Percentiles rank a stretch among this genome's conserved stretches.
Evolutionary conservation across 1,140 invertebrate species (phyloP).

Genomic region (Drosophila simulans): DNA sequence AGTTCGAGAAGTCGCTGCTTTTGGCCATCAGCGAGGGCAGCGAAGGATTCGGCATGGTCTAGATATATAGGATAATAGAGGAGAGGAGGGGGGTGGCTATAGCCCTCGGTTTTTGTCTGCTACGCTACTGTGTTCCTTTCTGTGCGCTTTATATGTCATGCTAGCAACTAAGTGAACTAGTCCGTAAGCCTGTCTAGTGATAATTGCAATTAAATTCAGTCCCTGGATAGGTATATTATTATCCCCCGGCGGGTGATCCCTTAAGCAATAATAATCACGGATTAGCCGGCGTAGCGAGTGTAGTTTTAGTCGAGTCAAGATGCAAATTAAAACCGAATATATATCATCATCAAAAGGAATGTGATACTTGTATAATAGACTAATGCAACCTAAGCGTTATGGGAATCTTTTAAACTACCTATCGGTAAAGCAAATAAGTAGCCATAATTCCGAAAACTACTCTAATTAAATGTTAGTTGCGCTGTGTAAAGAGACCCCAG

Average conservation of each 20-base stretch:
- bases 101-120: constrained; percentile 53
- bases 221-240: constrained; percentile 24
- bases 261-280: constrained; percentile 40
- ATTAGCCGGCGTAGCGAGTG: constrained; percentile 35
- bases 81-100: neutral
- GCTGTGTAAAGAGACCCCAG: constrained; percentile 24
- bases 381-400: constrained; percentile 75
- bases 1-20: constrained; percentile 95
- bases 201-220: constrained; percentile 27
- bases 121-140: constrained; percentile 71
- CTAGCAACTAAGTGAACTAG: constrained; percentile 55
- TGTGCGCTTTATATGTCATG: constrained; percentile 62
- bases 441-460: constrained; percentile 18
- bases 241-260: constrained; percentile 6
- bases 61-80: constrained; percentile 64
- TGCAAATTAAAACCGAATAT: constrained; percentile 68
- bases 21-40: constrained; percentile 97
- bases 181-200: constrained; percentile 52
- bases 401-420: constrained; percentile 50
- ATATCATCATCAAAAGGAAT: constrained; percentile 83
- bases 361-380: constrained; percentile 81
- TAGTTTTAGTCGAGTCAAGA: constrained; percentile 51
- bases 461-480: constrained; percentile 34
- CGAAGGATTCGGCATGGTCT: constrained; percentile 97
- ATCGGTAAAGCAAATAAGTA: constrained; percentile 26